phyloP scores from a whole-genome alignment of 1,140 invertebrate genomes.

The Gyrodactylus bullatarudis region DNA sequence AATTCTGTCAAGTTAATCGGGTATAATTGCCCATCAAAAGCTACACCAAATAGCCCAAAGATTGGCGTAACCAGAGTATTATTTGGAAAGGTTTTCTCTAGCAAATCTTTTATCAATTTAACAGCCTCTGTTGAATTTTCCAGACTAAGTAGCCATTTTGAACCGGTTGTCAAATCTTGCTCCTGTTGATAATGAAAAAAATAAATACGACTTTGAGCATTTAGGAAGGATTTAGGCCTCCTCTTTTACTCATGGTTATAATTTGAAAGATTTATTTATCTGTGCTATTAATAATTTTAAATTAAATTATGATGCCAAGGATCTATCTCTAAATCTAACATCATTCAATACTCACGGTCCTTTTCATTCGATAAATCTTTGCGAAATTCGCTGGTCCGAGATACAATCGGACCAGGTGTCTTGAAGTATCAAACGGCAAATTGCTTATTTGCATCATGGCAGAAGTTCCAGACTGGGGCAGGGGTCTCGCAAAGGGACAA shows the following conservation, averaged over 20 bases:
- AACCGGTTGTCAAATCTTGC: not conserved
- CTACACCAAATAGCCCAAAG: not conserved
- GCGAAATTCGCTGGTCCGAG: not conserved
- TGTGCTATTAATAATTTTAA: too few relatives aligned
- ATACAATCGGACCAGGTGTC: not conserved
- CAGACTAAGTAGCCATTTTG: not conserved
- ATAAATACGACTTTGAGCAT: too few relatives aligned
- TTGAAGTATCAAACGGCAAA: not conserved
- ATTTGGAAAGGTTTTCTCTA: not conserved
- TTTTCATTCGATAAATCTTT: not conserved
- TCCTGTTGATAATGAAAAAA: not conserved
- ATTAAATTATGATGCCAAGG: too few relatives aligned
- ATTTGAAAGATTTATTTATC: too few relatives aligned
- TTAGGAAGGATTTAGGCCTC: too few relatives aligned
- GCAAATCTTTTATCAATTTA: not conserved
- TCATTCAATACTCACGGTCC: not conserved
- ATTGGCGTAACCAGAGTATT: not conserved
- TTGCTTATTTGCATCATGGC: not conserved
- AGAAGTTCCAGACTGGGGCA: not conserved
- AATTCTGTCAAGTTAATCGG: not conserved
- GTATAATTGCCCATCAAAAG: not conserved
- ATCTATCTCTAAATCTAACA: too few relatives aligned
- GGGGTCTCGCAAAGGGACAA: not conserved
- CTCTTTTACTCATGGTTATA: too few relatives aligned
- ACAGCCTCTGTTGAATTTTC: not conserved